A percentile compares a stretch with the other conserved stretches of the same genome.
Conservation (phyloP, 1,140 invertebrate species). For the Armadillidium nasatum region DNA sequence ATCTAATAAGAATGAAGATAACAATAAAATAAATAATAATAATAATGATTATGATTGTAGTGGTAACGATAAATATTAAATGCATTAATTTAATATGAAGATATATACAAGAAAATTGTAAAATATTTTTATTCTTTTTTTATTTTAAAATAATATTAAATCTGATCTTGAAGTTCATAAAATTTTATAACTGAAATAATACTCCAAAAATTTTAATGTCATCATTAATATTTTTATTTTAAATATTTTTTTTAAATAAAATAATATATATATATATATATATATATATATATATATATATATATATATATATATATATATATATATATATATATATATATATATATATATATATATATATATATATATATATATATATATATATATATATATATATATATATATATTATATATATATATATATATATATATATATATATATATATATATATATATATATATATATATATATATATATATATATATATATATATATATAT, state of each 20-base stretch:
- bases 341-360: conserved; percentile 19
- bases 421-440: conserved; percentile 20
- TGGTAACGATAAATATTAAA: too few species aligned
- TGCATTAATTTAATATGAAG: too few species aligned
- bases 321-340: background rate
- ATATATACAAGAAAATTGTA: too few species aligned
- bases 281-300: conserved; percentile 24
- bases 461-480: conserved; percentile 18
- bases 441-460: conserved; percentile 24
- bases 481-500: too few species aligned
- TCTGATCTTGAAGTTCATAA: too few species aligned
- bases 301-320: conserved; percentile 25
- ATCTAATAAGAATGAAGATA: background rate
- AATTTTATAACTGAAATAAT: too few species aligned
- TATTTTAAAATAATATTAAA: too few species aligned
- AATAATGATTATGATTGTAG: too few species aligned
- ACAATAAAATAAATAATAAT: too few species aligned
- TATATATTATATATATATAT: conserved; percentile 17
- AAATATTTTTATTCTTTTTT: too few species aligned
- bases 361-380: conserved; percentile 9
- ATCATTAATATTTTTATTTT: too few species aligned
- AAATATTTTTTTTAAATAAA: background rate
- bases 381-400: conserved; percentile 24
- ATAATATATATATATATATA: conserved; percentile 2
- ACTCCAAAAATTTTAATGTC: too few species aligned